Evolutionary conservation across 2,797 vertebrate genomes (phyloP).

Genomic region (Platyrinchus mystaceus): DNA sequence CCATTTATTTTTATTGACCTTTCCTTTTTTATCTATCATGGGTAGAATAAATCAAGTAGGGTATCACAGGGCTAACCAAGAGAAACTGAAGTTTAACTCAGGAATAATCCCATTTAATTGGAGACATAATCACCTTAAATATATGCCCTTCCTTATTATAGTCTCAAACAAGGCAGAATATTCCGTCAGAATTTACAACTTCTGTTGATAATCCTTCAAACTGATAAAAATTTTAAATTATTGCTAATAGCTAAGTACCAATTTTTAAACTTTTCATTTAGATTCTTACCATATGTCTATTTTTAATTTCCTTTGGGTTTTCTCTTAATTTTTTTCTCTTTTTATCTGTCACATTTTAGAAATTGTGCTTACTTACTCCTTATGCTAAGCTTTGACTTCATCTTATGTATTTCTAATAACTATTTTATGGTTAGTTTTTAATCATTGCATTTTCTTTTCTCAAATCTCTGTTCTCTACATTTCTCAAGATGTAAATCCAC

Average conservation of each 20-base stretch:
- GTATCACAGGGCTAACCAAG: conserved; percentile 11
- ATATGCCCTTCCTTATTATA: conserved; percentile 21
- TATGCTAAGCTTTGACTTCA: conserved; percentile 29
- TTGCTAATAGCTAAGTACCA: background rate
- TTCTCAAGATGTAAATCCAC: background rate
- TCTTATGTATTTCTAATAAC: conserved; percentile 14
- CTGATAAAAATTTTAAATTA: conserved; percentile 41
- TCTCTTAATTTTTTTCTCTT: background rate
- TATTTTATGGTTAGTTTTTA: conserved; percentile 33
- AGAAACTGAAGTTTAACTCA: conserved; percentile 38
- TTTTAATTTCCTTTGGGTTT: conserved; percentile 52
- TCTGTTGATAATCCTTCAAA: conserved; percentile 51
- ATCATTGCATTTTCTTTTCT: conserved; percentile 25
- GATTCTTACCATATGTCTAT: conserved; percentile 15
- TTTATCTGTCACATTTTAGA: conserved; percentile 41
- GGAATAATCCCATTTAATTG: conserved; percentile 55
- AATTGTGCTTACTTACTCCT: conserved; percentile 18
- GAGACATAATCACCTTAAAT: conserved; percentile 39
- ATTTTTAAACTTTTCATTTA: conserved; percentile 47
- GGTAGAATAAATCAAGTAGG: background rate
- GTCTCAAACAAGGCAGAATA: conserved; percentile 35
- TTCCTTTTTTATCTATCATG: background rate
- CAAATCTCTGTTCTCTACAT: background rate
- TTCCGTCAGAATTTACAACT: conserved; percentile 39
- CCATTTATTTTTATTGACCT: conserved; percentile 28